Evolutionary conservation across 92 coral and sea anemone genomes (phyloP).

Genomic region (Metridium senile): DNA sequence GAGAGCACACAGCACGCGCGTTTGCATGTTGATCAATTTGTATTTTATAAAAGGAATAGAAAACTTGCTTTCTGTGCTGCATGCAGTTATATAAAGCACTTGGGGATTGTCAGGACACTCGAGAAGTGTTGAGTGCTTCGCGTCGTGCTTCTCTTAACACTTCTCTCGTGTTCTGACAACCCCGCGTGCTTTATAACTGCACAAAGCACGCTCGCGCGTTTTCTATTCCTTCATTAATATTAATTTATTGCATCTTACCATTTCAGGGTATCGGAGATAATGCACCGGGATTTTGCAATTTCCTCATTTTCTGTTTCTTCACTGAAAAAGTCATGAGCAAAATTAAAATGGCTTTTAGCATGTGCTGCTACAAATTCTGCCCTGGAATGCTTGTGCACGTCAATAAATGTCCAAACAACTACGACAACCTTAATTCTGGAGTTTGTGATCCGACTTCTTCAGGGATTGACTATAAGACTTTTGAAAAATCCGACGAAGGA

Average conservation of each 20-base stretch:
- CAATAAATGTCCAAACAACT: background rate
- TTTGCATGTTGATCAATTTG: no score
- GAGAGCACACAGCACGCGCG: no score
- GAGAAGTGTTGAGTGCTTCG: no score
- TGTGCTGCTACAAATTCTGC: conserved; percentile 22
- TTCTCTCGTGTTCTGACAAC: no score
- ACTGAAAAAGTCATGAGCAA: conserved; percentile 64
- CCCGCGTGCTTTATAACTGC: no score
- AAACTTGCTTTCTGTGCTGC: no score
- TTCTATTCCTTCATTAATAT: background rate
- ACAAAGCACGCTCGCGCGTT: background rate
- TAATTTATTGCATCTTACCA: background rate
- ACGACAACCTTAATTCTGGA: background rate
- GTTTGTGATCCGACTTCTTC: conserved; percentile 15
- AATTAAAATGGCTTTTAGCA: background rate
- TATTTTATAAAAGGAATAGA: no score
- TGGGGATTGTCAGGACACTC: no score
- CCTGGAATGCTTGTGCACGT: conserved; percentile 3
- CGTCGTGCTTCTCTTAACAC: no score
- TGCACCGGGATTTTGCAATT: conserved; percentile 83
- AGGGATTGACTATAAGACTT: conserved; percentile 1
- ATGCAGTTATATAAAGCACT: no score
- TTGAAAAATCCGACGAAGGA: conserved; percentile 9
- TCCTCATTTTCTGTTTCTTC: conserved; percentile 76
- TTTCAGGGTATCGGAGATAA: conserved; percentile 88